phyloP scores from a whole-genome alignment of 2,113 vertebrate genomes.

The Psilopogon haemacephalus region DNA sequence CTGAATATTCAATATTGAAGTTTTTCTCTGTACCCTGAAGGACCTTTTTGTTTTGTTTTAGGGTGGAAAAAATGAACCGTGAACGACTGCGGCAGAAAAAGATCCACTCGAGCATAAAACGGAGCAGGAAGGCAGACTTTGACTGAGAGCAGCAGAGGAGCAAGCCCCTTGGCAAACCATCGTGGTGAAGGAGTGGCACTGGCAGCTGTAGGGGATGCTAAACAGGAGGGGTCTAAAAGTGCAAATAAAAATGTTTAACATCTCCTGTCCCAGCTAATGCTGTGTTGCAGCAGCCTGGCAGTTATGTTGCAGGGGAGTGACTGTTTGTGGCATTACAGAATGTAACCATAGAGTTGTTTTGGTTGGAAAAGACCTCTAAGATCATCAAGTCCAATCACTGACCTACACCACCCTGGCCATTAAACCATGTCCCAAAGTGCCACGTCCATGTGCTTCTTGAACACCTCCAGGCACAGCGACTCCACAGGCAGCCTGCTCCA shows the following conservation, averaged over 20 bases:
- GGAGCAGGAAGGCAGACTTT: constrained; percentile 64
- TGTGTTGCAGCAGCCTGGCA: not conserved
- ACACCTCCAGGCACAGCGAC: too few relatives aligned
- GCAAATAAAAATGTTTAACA: constrained; percentile 18
- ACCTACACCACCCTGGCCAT: too few relatives aligned
- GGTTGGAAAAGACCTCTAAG: too few relatives aligned
- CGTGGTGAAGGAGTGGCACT: not conserved
- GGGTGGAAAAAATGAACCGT: constrained; percentile 78
- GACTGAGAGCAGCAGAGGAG: constrained; percentile 60
- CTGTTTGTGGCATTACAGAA: not conserved
- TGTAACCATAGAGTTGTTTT: too few relatives aligned
- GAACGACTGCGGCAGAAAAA: constrained; percentile 79
- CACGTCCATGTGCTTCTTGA: too few relatives aligned
- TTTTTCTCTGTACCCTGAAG: not conserved
- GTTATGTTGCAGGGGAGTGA: not conserved
- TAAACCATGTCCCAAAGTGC: too few relatives aligned
- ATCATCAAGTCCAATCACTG: too few relatives aligned
- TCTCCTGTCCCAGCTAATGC: not conserved
- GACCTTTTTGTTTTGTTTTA: constrained; percentile 31
- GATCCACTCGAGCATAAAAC: constrained; percentile 73
- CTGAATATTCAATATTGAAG: too few relatives aligned
- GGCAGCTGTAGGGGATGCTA: not conserved
- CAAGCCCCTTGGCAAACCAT: not conserved
- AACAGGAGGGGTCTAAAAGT: not conserved
- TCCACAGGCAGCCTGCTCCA: too few relatives aligned